phyloP scores from a whole-genome alignment of 2,113 vertebrate genomes.

The Leucopsar rothschildi region DNA sequence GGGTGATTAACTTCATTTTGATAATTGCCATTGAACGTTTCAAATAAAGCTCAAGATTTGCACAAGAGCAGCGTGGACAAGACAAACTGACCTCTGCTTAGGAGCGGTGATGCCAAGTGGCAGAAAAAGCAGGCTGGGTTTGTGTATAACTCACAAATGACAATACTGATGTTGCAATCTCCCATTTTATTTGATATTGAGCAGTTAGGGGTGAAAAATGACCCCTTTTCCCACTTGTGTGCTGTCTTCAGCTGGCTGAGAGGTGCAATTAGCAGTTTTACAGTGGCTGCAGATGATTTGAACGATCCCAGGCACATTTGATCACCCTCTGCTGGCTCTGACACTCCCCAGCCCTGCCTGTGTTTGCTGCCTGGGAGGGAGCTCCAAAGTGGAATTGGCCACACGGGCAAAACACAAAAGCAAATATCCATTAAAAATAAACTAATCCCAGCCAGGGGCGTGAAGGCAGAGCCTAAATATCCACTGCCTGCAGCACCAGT shows the following conservation, averaged over 20 bases:
- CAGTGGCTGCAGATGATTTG: neutral
- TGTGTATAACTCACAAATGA: neutral
- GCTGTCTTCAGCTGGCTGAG: neutral
- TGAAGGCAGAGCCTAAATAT: neutral
- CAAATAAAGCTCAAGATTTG: neutral
- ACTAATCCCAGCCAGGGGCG: neutral
- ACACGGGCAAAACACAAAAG: neutral
- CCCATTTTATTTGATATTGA: neutral
- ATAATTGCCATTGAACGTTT: neutral
- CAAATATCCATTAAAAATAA: conserved; percentile 7
- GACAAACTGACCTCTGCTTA: neutral
- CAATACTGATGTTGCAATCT: neutral
- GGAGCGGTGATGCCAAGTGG: neutral
- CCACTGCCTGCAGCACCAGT: neutral
- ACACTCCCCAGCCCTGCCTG: neutral
- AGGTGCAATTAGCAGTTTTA: neutral
- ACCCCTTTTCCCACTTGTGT: neutral
- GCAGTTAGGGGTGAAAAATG: neutral
- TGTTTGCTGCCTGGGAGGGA: neutral
- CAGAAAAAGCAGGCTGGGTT: neutral
- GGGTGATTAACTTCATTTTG: neutral
- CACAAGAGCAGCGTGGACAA: neutral
- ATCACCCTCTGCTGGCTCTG: neutral
- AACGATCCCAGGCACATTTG: neutral
- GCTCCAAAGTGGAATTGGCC: neutral